Evolutionary conservation across 2,797 vertebrate genomes (phyloP).

Genomic region (Zenarchopterus dispar): DNA sequence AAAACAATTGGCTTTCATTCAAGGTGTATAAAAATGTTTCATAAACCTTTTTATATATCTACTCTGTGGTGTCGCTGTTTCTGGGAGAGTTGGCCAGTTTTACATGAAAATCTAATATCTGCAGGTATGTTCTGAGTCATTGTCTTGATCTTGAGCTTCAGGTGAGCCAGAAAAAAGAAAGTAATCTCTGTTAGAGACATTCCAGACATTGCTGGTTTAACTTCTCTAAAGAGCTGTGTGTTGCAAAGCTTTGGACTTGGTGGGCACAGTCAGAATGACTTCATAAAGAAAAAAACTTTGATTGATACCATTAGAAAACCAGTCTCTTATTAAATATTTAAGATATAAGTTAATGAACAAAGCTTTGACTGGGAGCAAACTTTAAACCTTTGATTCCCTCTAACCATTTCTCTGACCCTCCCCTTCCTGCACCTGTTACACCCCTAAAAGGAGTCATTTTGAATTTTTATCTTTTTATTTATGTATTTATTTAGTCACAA

Average conservation of each 20-base stretch:
- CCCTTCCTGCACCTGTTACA: too few species aligned
- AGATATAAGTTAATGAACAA: background rate
- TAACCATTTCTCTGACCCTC: background rate
- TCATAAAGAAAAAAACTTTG: background rate
- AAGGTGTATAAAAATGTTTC: background rate
- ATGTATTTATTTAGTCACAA: too few species aligned
- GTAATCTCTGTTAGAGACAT: too few species aligned
- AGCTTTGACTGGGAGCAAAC: background rate
- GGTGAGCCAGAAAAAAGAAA: too few species aligned
- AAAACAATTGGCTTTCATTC: background rate
- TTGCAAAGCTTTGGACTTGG: background rate
- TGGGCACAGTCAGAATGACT: background rate
- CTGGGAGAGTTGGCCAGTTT: slow-evolving; percentile 1
- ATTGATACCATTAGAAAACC: background rate
- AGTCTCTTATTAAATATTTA: background rate
- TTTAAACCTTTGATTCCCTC: background rate
- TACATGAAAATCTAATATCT: background rate
- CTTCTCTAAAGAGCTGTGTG: too few species aligned
- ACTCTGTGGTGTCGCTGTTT: background rate
- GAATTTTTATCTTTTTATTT: too few species aligned
- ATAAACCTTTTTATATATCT: background rate
- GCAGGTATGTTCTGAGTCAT: background rate
- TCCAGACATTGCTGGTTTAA: too few species aligned
- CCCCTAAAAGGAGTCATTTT: too few species aligned
- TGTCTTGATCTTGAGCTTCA: background rate